Evolutionary conservation across 1,140 invertebrate genomes (phyloP), one percentile per base, ranked within the genome.

Genomic region (Frieseomelitta varia): DNA sequence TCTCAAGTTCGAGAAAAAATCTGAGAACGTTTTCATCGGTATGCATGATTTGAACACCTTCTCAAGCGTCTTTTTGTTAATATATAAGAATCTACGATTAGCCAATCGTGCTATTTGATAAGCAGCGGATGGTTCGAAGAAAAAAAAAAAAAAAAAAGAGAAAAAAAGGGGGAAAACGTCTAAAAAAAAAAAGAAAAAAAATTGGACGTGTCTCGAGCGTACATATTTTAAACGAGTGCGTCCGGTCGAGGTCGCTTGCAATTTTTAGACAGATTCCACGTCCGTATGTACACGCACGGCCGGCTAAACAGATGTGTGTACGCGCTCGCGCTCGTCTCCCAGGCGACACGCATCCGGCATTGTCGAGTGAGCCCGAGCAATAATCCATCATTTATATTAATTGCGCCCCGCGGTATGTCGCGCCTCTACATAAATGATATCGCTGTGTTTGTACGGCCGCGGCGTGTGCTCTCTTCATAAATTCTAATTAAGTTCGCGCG

Each of bases 381-480:
- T 91, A 92, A 93, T 94, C 88, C 92, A 93, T 93, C 93, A 94
- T 92, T 94, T 93, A 93, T 93, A 94, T 93, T 94, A 94, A 94
- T 94, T 94, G 92, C 88, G 89, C 78, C 84, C 89, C 79, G 91
- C 86, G 91, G 91, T 91, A 89, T 86, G 88, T 88, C 87, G 88
- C 82, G 82, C 79, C 88, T 80, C 85, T 91, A 90, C 90, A 90
- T 92, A 91, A 92, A 93, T 90, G 92, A 92, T 92, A 90, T 90
- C 91, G 90, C 85, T 87, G 85, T 93, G 89, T 91, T 92, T 92
- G 87, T 89, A 91, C 84, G 84, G 85, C 81, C 88, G 80, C 78
- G 88, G 82, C 84, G 80, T 82, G 80, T 82, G 53, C 51, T 79
- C 92, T 91, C 89, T 93, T 91, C 92, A 93, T 94, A 93, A 94